Percentiles rank a stretch among this genome's conserved stretches.
Evolutionary conservation across 2,888 invertebrate species (phyloP).

Genomic region (Polyommatus iphigenia): DNA sequence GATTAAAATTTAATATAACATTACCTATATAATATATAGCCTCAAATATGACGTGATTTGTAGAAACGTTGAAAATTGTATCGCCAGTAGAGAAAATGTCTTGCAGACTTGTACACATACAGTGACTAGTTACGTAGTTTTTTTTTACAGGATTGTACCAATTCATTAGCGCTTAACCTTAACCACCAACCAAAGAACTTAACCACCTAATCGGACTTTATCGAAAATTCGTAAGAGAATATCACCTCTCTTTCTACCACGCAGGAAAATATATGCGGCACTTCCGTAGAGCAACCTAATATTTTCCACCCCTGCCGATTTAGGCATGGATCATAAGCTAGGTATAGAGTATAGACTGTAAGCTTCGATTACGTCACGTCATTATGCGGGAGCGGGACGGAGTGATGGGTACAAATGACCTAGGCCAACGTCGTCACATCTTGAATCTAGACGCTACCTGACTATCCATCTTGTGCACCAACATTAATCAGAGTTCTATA

Average conservation of each 20-base stretch:
- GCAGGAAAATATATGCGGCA: not conserved
- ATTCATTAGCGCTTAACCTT: too few relatives aligned
- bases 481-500: not conserved
- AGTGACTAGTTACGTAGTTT: too few relatives aligned
- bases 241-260: too few relatives aligned
- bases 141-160: too few relatives aligned
- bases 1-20: slow-evolving; percentile 12
- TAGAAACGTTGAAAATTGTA: too few relatives aligned
- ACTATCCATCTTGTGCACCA: not conserved
- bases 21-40: not conserved
- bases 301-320: not conserved
- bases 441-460: not conserved
- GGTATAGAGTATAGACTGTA: not conserved
- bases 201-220: too few relatives aligned
- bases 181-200: too few relatives aligned
- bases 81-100: too few relatives aligned
- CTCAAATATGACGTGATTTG: not conserved
- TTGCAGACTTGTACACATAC: too few relatives aligned
- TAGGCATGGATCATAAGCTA: too few relatives aligned
- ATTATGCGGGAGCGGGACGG: not conserved
- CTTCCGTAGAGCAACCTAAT: not conserved
- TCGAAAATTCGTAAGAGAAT: too few relatives aligned
- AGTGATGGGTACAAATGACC: not conserved
- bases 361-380: not conserved
- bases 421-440: not conserved